phyloP scores from a whole-genome alignment of 1,140 invertebrate genomes.

The Lanistes nyassanus region DNA sequence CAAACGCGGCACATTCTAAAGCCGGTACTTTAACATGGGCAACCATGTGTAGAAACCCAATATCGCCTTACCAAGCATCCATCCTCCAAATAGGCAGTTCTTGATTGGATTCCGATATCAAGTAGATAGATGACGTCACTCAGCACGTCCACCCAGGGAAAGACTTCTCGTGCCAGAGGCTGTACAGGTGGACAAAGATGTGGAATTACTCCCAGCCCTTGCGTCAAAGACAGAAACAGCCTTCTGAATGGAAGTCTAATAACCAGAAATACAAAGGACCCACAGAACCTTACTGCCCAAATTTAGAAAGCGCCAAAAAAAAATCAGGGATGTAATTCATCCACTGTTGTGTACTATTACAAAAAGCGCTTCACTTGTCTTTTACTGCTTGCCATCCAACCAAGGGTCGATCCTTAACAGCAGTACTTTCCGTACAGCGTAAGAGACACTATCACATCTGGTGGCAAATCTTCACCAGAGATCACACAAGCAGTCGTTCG shows the following conservation, averaged over 20 bases:
- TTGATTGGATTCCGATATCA: slow-evolving; percentile 41
- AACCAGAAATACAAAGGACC: not conserved
- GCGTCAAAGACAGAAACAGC: not conserved
- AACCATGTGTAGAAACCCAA: not conserved
- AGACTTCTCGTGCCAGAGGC: slow-evolving; percentile 27
- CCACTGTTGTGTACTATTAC: no score
- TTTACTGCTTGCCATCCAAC: no score
- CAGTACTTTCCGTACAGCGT: no score
- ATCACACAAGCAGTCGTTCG: no score
- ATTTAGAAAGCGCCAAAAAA: not conserved
- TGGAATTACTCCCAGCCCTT: not conserved
- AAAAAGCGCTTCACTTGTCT: no score
- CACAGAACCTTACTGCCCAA: not conserved
- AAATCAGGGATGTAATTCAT: no score
- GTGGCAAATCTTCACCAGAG: no score
- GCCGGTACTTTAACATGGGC: no score
- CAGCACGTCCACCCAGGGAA: slow-evolving; percentile 35
- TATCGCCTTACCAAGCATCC: slow-evolving; percentile 44
- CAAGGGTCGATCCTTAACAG: no score
- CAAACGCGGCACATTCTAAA: no score
- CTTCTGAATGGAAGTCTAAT: not conserved
- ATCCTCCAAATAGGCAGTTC: slow-evolving; percentile 41
- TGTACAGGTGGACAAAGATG: not conserved
- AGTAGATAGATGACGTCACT: slow-evolving; percentile 41
- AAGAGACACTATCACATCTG: no score